Evolutionary conservation across 2,797 vertebrate species (phyloP).

Genomic region (Syngnathus acus): DNA sequence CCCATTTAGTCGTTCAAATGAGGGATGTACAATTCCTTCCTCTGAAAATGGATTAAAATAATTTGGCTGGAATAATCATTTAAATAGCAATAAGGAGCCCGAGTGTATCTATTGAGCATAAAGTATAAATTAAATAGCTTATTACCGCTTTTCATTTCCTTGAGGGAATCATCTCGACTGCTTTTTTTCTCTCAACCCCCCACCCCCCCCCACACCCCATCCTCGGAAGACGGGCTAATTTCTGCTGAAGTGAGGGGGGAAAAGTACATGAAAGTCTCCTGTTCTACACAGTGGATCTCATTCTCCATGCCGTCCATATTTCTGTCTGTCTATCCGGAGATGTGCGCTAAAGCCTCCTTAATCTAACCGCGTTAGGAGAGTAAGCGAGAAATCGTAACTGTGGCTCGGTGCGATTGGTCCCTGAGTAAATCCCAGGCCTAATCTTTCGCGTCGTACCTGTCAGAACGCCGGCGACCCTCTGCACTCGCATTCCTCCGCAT

Average conservation of each 20-base stretch:
- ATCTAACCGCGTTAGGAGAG: slow-evolving; percentile 61
- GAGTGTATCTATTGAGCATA: slow-evolving; percentile 75
- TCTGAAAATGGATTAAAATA: slow-evolving; percentile 82
- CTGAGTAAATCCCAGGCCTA: slow-evolving; percentile 59
- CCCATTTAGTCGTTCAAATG: slow-evolving; percentile 76
- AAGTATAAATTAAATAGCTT: slow-evolving; percentile 80
- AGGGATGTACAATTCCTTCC: slow-evolving; percentile 60
- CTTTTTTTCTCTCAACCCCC: slow-evolving; percentile 53
- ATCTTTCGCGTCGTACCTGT: slow-evolving; percentile 65
- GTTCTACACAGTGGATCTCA: slow-evolving; percentile 70
- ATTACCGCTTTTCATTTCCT: slow-evolving; percentile 74
- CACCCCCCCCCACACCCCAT: not conserved
- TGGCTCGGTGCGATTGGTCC: slow-evolving; percentile 51
- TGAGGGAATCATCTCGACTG: slow-evolving; percentile 52
- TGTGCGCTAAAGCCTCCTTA: slow-evolving; percentile 60
- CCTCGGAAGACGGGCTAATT: slow-evolving; percentile 63
- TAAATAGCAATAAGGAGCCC: slow-evolving; percentile 76
- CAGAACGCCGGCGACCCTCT: slow-evolving; percentile 51
- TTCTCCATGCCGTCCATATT: slow-evolving; percentile 70
- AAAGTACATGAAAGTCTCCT: slow-evolving; percentile 73
- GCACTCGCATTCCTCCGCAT: slow-evolving; percentile 48
- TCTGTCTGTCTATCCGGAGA: slow-evolving; percentile 66
- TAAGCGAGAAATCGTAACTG: slow-evolving; percentile 58
- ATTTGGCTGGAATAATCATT: slow-evolving; percentile 77
- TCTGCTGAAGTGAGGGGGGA: slow-evolving; percentile 69